Percentiles rank a stretch among this genome's conserved stretches.
These are phyloP conservation scores for Syndactyla subalaris DNA, from an alignment of 2,797 vertebrate genomes.

Conservation along the genomic window DNA sequence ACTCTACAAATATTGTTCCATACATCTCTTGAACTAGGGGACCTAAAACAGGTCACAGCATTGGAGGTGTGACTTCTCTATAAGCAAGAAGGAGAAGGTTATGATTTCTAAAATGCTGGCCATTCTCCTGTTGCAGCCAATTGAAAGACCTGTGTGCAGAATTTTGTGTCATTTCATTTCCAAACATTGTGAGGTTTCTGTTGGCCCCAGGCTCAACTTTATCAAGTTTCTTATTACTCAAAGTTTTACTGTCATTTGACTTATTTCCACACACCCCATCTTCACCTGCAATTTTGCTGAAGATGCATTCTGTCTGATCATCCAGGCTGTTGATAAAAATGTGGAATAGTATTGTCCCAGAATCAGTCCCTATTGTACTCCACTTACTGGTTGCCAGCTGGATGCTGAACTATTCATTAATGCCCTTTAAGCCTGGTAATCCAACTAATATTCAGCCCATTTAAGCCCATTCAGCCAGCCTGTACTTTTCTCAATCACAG, in stretches of 20 bases:
- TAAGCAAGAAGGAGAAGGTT: background rate
- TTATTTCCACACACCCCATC: background rate
- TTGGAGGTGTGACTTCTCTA: background rate
- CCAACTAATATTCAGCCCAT: constrained; percentile 47
- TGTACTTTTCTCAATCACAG: constrained; percentile 40
- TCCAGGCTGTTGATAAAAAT: background rate
- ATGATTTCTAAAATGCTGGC: background rate
- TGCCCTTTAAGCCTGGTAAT: constrained; percentile 52
- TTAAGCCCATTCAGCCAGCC: constrained; percentile 31
- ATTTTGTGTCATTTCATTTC: background rate
- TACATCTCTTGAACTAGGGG: background rate
- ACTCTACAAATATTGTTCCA: background rate
- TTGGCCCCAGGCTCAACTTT: background rate
- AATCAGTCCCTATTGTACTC: constrained; percentile 36
- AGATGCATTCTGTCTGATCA: constrained; percentile 15
- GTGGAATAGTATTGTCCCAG: background rate
- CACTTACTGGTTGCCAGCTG: constrained; percentile 38
- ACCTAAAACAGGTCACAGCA: background rate
- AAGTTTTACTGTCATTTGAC: background rate
- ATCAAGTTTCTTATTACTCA: background rate
- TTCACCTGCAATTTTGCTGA: constrained; percentile 46
- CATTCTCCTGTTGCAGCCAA: background rate
- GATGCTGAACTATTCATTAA: constrained; percentile 33
- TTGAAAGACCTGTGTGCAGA: background rate
- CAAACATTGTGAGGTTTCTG: background rate